A percentile compares a stretch with the other conserved stretches of the same genome.
Evolutionary conservation across 1,140 invertebrate genomes (phyloP).

Genomic region (Drosophila prosaltans): DNA sequence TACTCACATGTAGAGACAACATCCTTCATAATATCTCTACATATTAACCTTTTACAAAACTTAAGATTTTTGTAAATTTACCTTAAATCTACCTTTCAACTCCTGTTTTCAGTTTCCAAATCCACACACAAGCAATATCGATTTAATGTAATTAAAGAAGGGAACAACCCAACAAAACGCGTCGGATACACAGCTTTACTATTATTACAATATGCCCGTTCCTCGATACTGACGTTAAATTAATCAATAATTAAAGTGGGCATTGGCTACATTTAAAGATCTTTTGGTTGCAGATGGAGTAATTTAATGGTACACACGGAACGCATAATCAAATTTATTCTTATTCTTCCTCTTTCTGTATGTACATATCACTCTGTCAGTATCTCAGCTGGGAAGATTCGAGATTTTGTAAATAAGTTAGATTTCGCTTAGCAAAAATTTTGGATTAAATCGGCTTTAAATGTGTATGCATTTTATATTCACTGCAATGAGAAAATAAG

Average conservation of each 20-base stretch:
- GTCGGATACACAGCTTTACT: slow-evolving; percentile 27
- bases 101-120: slow-evolving; percentile 32
- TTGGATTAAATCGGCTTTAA: no score
- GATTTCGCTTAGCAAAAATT: no score
- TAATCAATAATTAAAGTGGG: slow-evolving; percentile 5
- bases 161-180: slow-evolving; percentile 37
- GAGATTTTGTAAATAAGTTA: no score
- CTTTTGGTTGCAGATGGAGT: not conserved
- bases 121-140: slow-evolving; percentile 38
- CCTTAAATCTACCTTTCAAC: slow-evolving; percentile 14
- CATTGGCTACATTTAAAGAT: not conserved
- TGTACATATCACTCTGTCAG: no score
- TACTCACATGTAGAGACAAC: not conserved
- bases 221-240: not conserved
- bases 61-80: no score
- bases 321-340: no score
- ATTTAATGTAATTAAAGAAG: slow-evolving; percentile 53
- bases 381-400: no score
- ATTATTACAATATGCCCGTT: not conserved
- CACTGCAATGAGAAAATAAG: no score
- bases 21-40: not conserved
- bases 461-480: no score
- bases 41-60: not conserved
- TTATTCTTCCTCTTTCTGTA: no score
- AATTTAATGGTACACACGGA: not conserved